A percentile compares a stretch with the other conserved stretches of the same genome.
Conservation (phyloP, 2,888 invertebrate species). For the Cryptus viduatorius region DNA sequence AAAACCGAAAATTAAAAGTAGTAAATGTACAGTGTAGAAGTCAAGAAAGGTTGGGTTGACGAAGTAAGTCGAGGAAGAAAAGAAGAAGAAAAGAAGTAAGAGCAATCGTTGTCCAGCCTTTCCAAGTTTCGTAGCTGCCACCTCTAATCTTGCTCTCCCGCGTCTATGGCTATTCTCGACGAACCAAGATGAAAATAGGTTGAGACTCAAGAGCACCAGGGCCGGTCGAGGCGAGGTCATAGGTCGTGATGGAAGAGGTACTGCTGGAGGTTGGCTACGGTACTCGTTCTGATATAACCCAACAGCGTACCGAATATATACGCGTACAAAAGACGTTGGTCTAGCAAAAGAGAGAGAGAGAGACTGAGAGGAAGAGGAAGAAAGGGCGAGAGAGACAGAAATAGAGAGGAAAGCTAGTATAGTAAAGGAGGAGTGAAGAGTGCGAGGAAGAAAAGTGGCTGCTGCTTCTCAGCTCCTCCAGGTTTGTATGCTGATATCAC, state of each 20-base stretch:
- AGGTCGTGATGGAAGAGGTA: conserved; percentile 63
- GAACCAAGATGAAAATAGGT: conserved; percentile 72
- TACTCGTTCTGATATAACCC: conserved; percentile 47
- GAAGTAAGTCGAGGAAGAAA: conserved; percentile 26
- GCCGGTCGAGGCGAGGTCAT: conserved; percentile 62
- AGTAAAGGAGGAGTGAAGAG: conserved; percentile 47
- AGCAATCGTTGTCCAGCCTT: conserved; percentile 35
- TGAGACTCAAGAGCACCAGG: conserved; percentile 64
- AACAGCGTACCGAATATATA: conserved; percentile 42
- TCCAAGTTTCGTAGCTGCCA: conserved; percentile 15
- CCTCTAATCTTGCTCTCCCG: conserved; percentile 16
- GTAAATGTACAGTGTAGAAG: not conserved
- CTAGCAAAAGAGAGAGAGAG: conserved; percentile 22
- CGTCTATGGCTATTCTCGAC: conserved; percentile 30
- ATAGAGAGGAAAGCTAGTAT: conserved; percentile 43
- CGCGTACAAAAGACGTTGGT: conserved; percentile 49
- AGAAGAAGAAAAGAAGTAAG: conserved; percentile 24
- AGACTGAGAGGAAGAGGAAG: conserved; percentile 40
- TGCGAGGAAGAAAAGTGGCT: conserved; percentile 57
- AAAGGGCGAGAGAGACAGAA: conserved; percentile 21
- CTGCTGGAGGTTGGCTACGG: conserved; percentile 34
- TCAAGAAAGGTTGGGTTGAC: not conserved
- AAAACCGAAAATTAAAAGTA: no score
- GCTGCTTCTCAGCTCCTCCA: conserved; percentile 57
- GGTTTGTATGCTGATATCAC: conserved; percentile 45